Conservation (phyloP, 2,797 vertebrate species). For the Typhlichthys subterraneus region DNA sequence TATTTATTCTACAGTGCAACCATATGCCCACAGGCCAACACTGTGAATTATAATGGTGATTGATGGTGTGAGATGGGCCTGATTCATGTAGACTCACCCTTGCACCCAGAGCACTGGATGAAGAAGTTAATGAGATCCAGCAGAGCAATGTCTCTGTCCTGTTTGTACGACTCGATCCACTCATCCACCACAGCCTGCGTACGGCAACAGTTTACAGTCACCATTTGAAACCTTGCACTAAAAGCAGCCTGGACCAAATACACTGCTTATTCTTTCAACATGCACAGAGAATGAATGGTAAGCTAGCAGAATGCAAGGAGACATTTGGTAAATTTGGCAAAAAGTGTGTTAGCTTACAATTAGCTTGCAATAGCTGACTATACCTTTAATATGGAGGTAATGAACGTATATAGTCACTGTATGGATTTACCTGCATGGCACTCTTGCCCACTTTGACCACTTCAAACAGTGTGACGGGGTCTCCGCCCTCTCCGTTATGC, state of each 20-base stretch:
- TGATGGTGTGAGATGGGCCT: background rate
- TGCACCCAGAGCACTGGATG: conserved; percentile 99
- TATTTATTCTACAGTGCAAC: background rate
- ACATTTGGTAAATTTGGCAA: too few species aligned
- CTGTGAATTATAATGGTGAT: too few species aligned
- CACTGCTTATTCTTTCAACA: too few species aligned
- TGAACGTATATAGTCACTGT: background rate
- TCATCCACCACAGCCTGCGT: conserved; percentile 91
- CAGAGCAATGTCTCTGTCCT: conserved; percentile 97
- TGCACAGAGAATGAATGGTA: too few species aligned
- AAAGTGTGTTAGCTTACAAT: too few species aligned
- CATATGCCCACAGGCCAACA: background rate
- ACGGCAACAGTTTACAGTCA: too few species aligned
- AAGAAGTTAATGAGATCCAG: conserved; percentile 99
- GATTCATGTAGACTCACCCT: conserved; percentile 80
- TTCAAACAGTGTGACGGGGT: conserved; percentile 95
- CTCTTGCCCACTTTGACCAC: conserved; percentile 98
- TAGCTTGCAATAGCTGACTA: too few species aligned
- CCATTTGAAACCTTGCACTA: too few species aligned
- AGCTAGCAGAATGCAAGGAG: too few species aligned
- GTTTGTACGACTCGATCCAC: conserved; percentile 99
- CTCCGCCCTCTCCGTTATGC: conserved; percentile 91
- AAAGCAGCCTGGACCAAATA: too few species aligned
- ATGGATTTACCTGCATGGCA: conserved; percentile 94
- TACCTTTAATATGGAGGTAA: too few species aligned